Evolutionary conservation across 2,888 invertebrate genomes (phyloP).

Genomic region (Cephalotes varians): DNA sequence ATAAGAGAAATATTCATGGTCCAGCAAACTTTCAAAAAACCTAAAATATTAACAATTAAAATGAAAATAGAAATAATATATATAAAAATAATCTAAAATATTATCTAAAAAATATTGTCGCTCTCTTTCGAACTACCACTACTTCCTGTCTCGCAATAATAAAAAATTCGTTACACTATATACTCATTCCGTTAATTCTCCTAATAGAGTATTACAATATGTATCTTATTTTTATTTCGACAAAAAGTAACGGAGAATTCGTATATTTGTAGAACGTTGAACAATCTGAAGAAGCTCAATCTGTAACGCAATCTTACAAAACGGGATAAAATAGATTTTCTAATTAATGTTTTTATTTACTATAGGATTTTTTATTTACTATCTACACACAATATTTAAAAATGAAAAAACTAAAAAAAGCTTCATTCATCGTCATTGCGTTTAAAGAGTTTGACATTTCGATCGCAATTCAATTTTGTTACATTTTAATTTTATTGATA

Average conservation of each 20-base stretch:
- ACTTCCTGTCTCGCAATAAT: neutral
- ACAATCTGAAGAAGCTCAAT: neutral
- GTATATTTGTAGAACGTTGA: neutral
- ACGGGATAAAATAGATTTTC: neutral
- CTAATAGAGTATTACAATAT: no score
- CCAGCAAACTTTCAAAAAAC: conserved; percentile 15
- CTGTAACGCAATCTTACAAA: neutral
- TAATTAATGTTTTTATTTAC: neutral
- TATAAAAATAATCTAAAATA: no score
- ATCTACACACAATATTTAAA: neutral
- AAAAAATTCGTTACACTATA: neutral
- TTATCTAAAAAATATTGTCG: neutral
- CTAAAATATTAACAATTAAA: no score
- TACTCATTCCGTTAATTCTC: neutral
- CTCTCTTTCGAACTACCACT: neutral
- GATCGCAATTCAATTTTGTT: neutral
- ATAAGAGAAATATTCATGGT: conserved; percentile 14
- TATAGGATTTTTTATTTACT: neutral
- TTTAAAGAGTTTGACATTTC: neutral
- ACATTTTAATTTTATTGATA: neutral
- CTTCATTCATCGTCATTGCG: neutral
- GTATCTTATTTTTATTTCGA: neutral
- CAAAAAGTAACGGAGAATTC: neutral
- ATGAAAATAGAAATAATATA: no score
- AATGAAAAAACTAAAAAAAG: neutral